Base-by-base conservation (phyloP, 92 coral and sea anemone genomes). In the Porites divaricata region DNA sequence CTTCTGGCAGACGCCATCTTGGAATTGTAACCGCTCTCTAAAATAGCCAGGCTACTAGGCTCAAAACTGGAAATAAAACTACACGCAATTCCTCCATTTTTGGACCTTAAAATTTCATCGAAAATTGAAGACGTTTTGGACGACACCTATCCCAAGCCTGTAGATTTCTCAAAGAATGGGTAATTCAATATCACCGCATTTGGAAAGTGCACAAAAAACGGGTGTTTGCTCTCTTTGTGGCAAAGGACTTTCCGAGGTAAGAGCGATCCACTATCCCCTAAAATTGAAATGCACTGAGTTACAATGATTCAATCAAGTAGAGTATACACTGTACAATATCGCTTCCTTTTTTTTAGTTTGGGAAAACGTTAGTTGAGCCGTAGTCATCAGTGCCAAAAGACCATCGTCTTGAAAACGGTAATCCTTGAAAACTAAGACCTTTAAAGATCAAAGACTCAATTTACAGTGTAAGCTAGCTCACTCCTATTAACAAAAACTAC, bases 121-220 rank as follows among this genome's bases (percentile, higher is more conserved):
- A 48, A 78, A 78, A 6, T 66, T 13, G 41, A 56, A 67, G 50
- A 54, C 1, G 51, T 82, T 59, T 72, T 3, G 59, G 50, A 35
- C n/a, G 17, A 78, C 15, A 25, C 67, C 45, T 35, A 3, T 5
- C 45, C 23, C 20, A 19, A 28, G 52, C 20, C 51, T 19, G 6
- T 35, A n/a, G 81, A 79, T 71, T 84, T 80, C 10, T 66, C 63
- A 19, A 70, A 41, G 63, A 67, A 94, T 94, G 98, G 98, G 98
- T 19, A 94, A 92, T 75, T 86, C 92, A 21, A 58, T 96, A 57
- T 75, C 96, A 16, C 98, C 94, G 20, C 98, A 96, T 72, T 86
- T 96, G 87, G 98, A 96, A 75, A 92, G 85, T 61, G 98, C 98
- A 11, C 92, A 90, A 76, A 96, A 96, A 81, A 96, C 98, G 9